These are phyloP conservation scores for Slavum lentiscoides DNA, from an alignment of 2,888 invertebrate genomes.

Conservation along the genomic window DNA sequence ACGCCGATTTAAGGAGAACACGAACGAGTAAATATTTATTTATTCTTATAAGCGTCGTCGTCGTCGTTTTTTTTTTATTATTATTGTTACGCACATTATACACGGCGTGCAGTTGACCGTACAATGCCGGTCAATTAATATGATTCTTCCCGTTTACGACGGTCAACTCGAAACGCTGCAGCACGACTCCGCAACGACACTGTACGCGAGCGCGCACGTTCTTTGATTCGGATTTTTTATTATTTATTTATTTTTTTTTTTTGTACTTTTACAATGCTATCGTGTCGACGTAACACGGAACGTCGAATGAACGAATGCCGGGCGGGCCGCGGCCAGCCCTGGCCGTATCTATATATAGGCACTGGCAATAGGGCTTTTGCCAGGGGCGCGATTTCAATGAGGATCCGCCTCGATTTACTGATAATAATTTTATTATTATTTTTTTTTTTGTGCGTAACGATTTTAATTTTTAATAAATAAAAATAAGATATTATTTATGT, in stretches of 20 bases:
- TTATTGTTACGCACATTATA: background rate
- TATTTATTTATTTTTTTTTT: constrained; percentile 18
- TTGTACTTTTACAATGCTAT: background rate
- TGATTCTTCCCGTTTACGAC: constrained; percentile 48
- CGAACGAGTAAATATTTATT: background rate
- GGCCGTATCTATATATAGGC: no score
- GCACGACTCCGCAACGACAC: constrained; percentile 37
- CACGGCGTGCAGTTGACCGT: constrained; percentile 27
- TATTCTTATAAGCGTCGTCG: no score
- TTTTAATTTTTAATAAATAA: no score
- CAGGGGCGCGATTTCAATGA: no score
- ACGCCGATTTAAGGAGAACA: background rate
- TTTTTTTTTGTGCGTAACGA: no score
- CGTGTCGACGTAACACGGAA: constrained; percentile 11
- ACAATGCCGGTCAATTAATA: constrained; percentile 52
- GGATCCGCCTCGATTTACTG: no score
- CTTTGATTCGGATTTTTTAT: constrained; percentile 16
- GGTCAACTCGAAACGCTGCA: constrained; percentile 25
- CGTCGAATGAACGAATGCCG: constrained; percentile 20
- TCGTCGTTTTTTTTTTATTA: background rate
- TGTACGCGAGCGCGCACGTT: background rate
- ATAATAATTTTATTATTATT: no score
- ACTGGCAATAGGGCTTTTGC: no score
- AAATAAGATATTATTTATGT: no score
- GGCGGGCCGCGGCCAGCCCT: no score